Evolutionary conservation across 2,113 vertebrate genomes (phyloP).

Genomic region (Cyanoderma ruficeps): DNA sequence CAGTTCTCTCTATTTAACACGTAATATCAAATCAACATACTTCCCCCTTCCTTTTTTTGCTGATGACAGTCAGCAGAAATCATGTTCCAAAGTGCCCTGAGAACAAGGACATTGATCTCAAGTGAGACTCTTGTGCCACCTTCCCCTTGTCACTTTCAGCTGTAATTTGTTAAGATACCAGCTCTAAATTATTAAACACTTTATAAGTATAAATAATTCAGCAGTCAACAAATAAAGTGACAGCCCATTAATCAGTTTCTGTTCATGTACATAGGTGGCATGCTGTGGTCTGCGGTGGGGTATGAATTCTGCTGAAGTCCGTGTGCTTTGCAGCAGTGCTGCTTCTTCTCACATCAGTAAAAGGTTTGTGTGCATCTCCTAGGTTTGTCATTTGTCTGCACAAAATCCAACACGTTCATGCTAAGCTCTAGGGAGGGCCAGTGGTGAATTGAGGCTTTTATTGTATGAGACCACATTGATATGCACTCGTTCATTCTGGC

Average conservation of each 20-base stretch:
- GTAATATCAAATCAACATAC: constrained; percentile 61
- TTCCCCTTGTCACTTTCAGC: constrained; percentile 79
- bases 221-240: constrained; percentile 88
- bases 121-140: constrained; percentile 70
- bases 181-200: constrained; percentile 90
- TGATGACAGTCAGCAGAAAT: constrained; percentile 76
- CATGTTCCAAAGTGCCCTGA: constrained; percentile 61
- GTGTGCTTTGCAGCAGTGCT: not conserved
- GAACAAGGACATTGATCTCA: constrained; percentile 74
- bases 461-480: not conserved
- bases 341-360: not conserved
- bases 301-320: constrained; percentile 61
- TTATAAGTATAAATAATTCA: constrained; percentile 93
- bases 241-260: constrained; percentile 89
- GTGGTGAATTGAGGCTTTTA: not conserved
- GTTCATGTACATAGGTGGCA: constrained; percentile 64
- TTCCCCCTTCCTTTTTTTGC: constrained; percentile 48
- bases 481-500: not conserved
- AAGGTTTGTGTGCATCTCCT: not conserved
- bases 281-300: constrained; percentile 41
- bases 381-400: not conserved
- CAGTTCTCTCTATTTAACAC: constrained; percentile 62
- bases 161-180: constrained; percentile 85
- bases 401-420: not conserved
- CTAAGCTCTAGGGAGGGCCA: not conserved